Percentiles rank a stretch among this genome's conserved stretches.
Conservation (phyloP, 2,113 vertebrate species). For the Propithecus coquereli region DNA sequence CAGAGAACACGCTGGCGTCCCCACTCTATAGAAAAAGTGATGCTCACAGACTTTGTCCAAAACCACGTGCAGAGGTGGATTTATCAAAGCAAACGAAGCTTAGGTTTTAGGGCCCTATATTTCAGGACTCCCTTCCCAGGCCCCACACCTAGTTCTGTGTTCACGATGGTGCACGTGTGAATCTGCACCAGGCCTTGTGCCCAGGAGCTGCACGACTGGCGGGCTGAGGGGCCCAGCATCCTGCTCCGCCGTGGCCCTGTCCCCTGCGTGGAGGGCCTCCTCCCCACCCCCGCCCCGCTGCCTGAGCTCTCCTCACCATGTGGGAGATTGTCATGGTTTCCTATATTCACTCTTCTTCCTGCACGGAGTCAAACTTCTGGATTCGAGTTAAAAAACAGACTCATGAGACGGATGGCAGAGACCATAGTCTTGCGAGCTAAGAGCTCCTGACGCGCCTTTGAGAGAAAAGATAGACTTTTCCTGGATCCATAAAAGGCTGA, state of each 20-base stretch:
- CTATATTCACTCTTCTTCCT: background rate
- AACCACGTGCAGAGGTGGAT: background rate
- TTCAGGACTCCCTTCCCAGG: accelerated
- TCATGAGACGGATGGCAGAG: background rate
- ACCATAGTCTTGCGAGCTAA: background rate
- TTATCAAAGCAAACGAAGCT: background rate
- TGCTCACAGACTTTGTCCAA: background rate
- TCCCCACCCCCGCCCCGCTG: too few relatives aligned
- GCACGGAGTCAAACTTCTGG: background rate
- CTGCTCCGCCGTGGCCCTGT: too few relatives aligned
- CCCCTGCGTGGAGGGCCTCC: too few relatives aligned
- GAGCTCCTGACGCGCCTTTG: background rate
- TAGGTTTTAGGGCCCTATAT: background rate
- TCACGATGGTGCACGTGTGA: too few relatives aligned
- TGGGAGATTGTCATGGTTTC: background rate
- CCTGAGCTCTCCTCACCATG: too few relatives aligned
- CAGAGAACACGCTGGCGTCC: too few relatives aligned
- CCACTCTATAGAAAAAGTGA: background rate
- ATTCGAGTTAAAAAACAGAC: background rate
- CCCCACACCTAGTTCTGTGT: background rate
- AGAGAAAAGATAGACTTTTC: background rate
- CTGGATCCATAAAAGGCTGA: background rate
- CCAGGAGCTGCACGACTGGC: too few relatives aligned
- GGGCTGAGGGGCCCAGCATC: too few relatives aligned
- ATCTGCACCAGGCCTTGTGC: too few relatives aligned